These are phyloP conservation scores for Tapirus indicus DNA, from an alignment of 2,797 vertebrate genomes.

Conservation along the genomic window DNA sequence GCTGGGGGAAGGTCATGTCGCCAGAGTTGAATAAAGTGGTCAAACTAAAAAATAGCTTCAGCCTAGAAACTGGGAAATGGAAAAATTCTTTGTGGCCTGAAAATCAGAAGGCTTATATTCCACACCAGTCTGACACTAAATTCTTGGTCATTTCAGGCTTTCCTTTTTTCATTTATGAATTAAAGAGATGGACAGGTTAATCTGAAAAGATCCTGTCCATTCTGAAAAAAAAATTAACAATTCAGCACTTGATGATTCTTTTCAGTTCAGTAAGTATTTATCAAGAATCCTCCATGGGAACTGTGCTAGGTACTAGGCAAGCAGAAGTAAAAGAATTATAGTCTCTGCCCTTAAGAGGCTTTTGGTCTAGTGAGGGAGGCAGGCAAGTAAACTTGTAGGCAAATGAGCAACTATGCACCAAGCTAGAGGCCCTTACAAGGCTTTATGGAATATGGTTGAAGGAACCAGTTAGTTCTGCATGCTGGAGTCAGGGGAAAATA, in stretches of 20 bases:
- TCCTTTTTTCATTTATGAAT: neutral
- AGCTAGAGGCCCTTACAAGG: neutral
- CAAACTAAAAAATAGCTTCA: constrained; percentile 73
- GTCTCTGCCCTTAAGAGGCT: neutral
- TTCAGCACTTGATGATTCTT: neutral
- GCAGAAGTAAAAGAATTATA: constrained; percentile 2
- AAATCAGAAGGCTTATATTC: constrained; percentile 61
- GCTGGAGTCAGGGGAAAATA: neutral
- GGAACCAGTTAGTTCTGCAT: neutral
- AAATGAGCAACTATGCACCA: neutral
- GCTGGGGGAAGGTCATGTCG: constrained; percentile 65
- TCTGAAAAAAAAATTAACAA: neutral
- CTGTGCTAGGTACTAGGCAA: neutral
- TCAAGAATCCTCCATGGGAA: neutral
- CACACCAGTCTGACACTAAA: constrained; percentile 24
- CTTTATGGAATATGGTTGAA: neutral
- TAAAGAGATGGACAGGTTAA: neutral
- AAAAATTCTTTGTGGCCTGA: constrained; percentile 40
- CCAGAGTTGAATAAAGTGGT: constrained; percentile 74
- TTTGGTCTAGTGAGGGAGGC: neutral
- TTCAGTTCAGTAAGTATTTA: constrained; percentile 21
- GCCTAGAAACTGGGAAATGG: constrained; percentile 61
- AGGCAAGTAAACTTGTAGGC: neutral
- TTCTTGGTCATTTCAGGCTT: constrained; percentile 10
- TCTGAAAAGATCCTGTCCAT: constrained; percentile 40